These are phyloP conservation scores for Pomatostomus ruficeps DNA, from an alignment of 2,113 vertebrate genomes.

Conservation along the genomic window DNA sequence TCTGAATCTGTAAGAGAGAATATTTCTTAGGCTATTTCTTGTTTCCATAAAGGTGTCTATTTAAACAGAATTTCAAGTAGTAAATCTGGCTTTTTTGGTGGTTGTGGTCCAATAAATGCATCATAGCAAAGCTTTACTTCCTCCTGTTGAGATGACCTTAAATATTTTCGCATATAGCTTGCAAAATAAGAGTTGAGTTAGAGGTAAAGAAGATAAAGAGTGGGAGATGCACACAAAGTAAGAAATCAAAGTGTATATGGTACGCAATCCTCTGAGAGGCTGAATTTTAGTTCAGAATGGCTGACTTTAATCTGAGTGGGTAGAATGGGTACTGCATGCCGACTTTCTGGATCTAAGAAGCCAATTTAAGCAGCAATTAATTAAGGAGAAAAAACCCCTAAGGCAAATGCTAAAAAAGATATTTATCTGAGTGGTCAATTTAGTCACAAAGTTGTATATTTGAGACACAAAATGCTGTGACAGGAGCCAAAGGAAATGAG, in stretches of 20 bases:
- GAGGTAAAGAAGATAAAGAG: background rate
- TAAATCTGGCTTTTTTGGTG: background rate
- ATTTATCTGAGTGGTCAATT: background rate
- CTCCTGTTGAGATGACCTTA: background rate
- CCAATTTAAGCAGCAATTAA: background rate
- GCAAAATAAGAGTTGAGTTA: background rate
- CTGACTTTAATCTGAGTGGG: background rate
- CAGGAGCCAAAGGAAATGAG: background rate
- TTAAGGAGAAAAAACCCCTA: rapidly evolving
- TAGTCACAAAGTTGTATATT: background rate
- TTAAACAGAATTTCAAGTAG: background rate
- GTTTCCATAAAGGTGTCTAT: background rate
- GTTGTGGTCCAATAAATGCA: background rate
- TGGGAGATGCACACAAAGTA: background rate
- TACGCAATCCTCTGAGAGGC: background rate
- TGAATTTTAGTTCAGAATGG: background rate
- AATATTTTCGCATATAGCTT: background rate
- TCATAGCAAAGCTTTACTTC: background rate
- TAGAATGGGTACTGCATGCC: background rate
- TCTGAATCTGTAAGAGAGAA: background rate
- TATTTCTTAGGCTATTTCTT: background rate
- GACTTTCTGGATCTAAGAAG: background rate
- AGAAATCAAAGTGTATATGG: background rate
- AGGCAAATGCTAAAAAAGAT: background rate
- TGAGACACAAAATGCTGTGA: background rate